Conservation (phyloP, 2,888 invertebrate species). For the Rosalia funebris region DNA sequence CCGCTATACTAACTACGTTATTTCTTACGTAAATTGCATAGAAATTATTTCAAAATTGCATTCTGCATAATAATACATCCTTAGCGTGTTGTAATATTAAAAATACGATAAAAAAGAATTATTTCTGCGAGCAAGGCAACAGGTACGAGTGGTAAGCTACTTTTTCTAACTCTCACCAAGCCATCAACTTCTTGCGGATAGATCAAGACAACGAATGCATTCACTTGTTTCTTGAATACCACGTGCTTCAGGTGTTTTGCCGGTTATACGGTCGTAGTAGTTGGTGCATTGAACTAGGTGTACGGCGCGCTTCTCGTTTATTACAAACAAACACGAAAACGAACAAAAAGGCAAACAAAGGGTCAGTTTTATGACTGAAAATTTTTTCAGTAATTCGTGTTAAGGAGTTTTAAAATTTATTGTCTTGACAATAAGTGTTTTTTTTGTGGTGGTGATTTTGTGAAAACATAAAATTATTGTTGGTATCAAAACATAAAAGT, state of each 20-base stretch:
- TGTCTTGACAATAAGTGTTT: constrained; percentile 7
- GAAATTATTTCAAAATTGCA: neutral
- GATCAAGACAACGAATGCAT: constrained; percentile 41
- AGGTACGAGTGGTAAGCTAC: constrained; percentile 20
- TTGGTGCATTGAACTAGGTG: constrained; percentile 46
- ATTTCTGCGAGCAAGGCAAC: neutral
- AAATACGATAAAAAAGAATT: constrained; percentile 6
- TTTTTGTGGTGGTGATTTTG: neutral
- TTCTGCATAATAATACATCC: constrained; percentile 9
- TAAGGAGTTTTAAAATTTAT: too few relatives aligned
- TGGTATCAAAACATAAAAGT: too few relatives aligned
- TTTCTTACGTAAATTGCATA: neutral
- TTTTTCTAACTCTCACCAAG: constrained; percentile 48
- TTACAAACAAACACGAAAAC: constrained; percentile 15
- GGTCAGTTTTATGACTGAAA: neutral
- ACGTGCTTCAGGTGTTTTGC: constrained; percentile 46
- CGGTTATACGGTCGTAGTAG: constrained; percentile 38
- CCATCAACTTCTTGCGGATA: constrained; percentile 41
- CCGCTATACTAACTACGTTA: neutral
- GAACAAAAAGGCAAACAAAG: constrained; percentile 5
- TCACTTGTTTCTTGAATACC: constrained; percentile 46
- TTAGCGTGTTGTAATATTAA: constrained; percentile 4
- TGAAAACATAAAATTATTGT: neutral
- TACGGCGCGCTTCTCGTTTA: constrained; percentile 32
- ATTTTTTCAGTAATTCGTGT: neutral